Conservation (phyloP, 2,113 vertebrate species). For the Microtus montanus region DNA sequence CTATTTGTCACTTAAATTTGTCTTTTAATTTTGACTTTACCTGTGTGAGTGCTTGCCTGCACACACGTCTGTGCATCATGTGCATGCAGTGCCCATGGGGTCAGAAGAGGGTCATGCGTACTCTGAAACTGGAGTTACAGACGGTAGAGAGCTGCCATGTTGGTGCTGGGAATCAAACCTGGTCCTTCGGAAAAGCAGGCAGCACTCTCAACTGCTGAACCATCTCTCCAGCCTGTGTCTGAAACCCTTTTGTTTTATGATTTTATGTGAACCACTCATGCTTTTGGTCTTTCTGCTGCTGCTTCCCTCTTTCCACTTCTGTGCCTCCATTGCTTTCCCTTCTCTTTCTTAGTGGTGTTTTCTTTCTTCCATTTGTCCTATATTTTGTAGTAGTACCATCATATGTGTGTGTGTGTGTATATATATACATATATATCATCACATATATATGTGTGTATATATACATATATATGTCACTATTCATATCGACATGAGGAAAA, state of each 20-base stretch:
- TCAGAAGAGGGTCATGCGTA: background rate
- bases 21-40: background rate
- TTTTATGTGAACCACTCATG: conserved; percentile 11
- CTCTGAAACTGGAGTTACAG: background rate
- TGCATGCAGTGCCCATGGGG: background rate
- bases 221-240: background rate
- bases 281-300: background rate
- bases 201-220: too few relatives aligned
- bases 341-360: background rate
- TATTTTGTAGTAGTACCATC: background rate
- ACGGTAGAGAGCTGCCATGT: background rate
- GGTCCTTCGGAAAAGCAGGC: too few relatives aligned
- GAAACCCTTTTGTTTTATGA: background rate
- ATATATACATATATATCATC: too few relatives aligned
- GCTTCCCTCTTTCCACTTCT: too few relatives aligned
- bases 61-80: background rate
- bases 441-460: too few relatives aligned
- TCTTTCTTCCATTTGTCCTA: background rate
- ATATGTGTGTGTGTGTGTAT: too few relatives aligned
- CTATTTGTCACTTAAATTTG: background rate
- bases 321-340: background rate
- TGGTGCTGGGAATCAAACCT: too few relatives aligned
- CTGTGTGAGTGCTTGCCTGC: too few relatives aligned
- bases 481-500: background rate
- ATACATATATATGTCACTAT: too few relatives aligned